A percentile compares a stretch with the other conserved stretches of the same genome.
Evolutionary conservation across 2,888 invertebrate genomes (phyloP).

Genomic region (Caenorhabditis uteleia): DNA sequence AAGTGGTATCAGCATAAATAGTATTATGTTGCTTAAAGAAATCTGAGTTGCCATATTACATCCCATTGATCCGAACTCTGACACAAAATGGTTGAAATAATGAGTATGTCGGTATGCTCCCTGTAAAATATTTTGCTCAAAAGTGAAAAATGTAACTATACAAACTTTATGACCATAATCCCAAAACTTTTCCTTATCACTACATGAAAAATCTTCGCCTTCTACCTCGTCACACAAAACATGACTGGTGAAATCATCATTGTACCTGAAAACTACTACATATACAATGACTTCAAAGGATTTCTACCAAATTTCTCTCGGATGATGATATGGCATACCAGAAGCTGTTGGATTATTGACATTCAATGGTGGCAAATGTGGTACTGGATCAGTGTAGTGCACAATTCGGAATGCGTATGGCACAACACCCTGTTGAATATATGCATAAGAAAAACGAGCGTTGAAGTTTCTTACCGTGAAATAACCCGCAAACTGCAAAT

Average conservation of each 20-base stretch:
- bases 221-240: slow-evolving; percentile 31
- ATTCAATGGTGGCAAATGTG: slow-evolving; percentile 47
- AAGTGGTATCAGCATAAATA: no score
- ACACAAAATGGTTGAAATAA: slow-evolving; percentile 50
- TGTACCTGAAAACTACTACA: slow-evolving; percentile 34
- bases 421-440: slow-evolving; percentile 26
- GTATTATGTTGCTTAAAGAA: no score
- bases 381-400: slow-evolving; percentile 47
- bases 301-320: slow-evolving; percentile 42
- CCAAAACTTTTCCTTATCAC: slow-evolving; percentile 45
- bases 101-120: slow-evolving; percentile 42
- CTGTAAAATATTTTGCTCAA: slow-evolving; percentile 15
- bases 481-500: slow-evolving; percentile 30
- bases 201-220: slow-evolving; percentile 47
- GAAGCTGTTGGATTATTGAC: slow-evolving; percentile 26
- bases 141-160: not conserved
- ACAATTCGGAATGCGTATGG: slow-evolving; percentile 47
- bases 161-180: slow-evolving; percentile 40
- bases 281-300: not conserved
- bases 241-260: slow-evolving; percentile 39
- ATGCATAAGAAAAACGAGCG: not conserved
- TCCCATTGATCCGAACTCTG: slow-evolving; percentile 43
- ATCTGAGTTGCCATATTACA: no score
- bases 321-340: slow-evolving; percentile 49
- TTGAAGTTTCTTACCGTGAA: slow-evolving; percentile 23